Evolutionary conservation across 2,888 invertebrate species (phyloP).

Genomic region (Brachyptera risi): DNA sequence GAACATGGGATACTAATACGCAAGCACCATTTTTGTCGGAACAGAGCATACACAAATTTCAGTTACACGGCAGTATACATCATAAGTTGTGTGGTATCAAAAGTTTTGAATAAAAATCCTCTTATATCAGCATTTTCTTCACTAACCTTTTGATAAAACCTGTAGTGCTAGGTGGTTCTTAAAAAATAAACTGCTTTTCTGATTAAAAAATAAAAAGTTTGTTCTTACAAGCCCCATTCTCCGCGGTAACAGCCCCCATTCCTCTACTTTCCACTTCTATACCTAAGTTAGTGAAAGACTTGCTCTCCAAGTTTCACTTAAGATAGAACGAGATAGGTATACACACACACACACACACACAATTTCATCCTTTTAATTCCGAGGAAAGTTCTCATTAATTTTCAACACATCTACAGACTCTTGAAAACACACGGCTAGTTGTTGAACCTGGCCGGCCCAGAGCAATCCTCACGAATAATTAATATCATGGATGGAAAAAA

Average conservation of each 20-base stretch:
- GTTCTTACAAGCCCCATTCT: constrained; percentile 10
- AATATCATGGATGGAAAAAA: no score
- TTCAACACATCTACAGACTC: constrained; percentile 22
- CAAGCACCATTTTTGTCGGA: no score
- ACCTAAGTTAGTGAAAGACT: constrained; percentile 6
- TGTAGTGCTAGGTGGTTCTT: constrained; percentile 13
- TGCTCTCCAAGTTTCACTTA: constrained; percentile 5
- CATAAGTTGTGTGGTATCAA: not conserved
- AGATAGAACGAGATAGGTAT: not conserved
- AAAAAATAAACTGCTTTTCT: constrained; percentile 21
- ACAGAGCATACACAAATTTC: not conserved
- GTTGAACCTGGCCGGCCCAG: no score
- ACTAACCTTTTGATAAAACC: not conserved
- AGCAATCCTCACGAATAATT: no score
- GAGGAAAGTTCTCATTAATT: constrained; percentile 31
- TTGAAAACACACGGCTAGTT: no score
- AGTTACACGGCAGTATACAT: constrained; percentile 1
- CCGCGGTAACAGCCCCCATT: not conserved
- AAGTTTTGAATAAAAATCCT: constrained; percentile 18
- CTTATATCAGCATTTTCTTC: constrained; percentile 16
- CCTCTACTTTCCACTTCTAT: constrained; percentile 11
- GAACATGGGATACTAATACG: not conserved
- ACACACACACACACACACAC: constrained; percentile 21
- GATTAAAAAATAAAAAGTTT: constrained; percentile 28
- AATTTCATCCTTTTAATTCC: constrained; percentile 30